These are phyloP conservation scores for Meriones unguiculatus DNA, from an alignment of 2,113 vertebrate genomes.

Conservation along the genomic window DNA sequence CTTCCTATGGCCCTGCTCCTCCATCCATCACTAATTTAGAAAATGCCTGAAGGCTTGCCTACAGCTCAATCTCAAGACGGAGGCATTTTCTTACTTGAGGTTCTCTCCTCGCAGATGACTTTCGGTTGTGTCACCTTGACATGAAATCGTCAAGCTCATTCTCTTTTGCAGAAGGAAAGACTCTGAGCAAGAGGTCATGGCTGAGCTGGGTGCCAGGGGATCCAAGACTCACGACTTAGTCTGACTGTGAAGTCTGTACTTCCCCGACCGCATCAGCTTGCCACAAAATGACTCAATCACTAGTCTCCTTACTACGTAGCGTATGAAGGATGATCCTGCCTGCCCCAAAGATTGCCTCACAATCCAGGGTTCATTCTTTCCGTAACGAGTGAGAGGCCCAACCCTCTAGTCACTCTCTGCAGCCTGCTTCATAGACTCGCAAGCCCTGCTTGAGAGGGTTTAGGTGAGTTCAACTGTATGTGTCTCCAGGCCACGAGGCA, in stretches of 20 bases:
- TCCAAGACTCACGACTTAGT: slow-evolving; percentile 10
- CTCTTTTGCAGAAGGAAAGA: background rate
- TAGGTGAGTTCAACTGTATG: slow-evolving; percentile 29
- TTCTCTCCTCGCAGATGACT: background rate
- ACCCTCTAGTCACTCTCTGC: background rate
- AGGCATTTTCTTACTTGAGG: background rate
- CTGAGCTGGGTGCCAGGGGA: slow-evolving; percentile 14
- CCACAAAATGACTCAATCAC: slow-evolving; percentile 61
- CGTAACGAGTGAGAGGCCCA: background rate
- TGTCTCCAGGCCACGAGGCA: slow-evolving; percentile 37
- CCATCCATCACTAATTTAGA: background rate
- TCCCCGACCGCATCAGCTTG: slow-evolving; percentile 47
- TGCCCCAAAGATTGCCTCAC: slow-evolving; percentile 36
- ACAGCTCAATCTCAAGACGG: too few relatives aligned
- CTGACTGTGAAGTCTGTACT: slow-evolving; percentile 59
- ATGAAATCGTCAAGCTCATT: background rate
- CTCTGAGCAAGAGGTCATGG: background rate
- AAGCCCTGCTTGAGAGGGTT: background rate
- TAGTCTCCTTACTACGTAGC: slow-evolving; percentile 23
- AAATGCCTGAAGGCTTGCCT: background rate
- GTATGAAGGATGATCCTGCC: background rate
- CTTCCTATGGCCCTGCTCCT: background rate
- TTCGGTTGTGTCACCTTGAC: background rate
- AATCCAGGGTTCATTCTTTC: background rate
- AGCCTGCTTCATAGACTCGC: background rate